Percentiles rank a stretch among this genome's conserved stretches.
Conservation (phyloP, 2,888 invertebrate species). For the Leptogaster cylindrica region DNA sequence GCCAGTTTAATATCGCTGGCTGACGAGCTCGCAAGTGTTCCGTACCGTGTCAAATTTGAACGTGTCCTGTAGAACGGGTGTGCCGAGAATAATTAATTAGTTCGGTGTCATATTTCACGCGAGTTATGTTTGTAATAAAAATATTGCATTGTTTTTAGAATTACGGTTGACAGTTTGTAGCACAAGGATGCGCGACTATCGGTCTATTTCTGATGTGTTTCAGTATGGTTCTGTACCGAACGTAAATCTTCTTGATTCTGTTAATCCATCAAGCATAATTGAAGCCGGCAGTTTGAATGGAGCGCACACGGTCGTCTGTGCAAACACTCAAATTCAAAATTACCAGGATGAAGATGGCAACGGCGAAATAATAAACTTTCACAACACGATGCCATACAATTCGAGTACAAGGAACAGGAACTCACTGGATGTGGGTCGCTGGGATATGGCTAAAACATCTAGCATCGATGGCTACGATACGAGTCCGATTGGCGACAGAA, state of each 20-base stretch:
- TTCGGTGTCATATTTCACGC: slow-evolving; percentile 1
- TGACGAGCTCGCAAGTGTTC: background rate
- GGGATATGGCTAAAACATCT: slow-evolving; percentile 17
- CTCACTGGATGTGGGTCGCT: slow-evolving; percentile 6
- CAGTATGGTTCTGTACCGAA: slow-evolving; percentile 54
- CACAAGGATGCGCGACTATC: slow-evolving; percentile 57
- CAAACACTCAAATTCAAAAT: slow-evolving; percentile 19
- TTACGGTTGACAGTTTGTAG: background rate
- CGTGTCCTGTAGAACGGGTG: background rate
- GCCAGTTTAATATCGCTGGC: slow-evolving; percentile 15
- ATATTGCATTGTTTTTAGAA: background rate
- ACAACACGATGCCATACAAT: slow-evolving; percentile 14
- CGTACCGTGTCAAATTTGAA: background rate
- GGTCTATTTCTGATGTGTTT: slow-evolving; percentile 59
- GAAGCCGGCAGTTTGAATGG: background rate
- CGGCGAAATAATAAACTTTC: slow-evolving; percentile 17
- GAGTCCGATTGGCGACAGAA: slow-evolving; percentile 13
- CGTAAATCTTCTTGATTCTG: slow-evolving; percentile 28
- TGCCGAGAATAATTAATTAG: slow-evolving; percentile 19
- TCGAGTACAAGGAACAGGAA: slow-evolving; percentile 3
- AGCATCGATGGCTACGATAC: slow-evolving; percentile 28
- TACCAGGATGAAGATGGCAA: background rate
- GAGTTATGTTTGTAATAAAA: background rate
- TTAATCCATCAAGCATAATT: slow-evolving; percentile 13
- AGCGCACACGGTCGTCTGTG: background rate